phyloP scores from a whole-genome alignment of 2,113 vertebrate species.

The Lota lota region DNA sequence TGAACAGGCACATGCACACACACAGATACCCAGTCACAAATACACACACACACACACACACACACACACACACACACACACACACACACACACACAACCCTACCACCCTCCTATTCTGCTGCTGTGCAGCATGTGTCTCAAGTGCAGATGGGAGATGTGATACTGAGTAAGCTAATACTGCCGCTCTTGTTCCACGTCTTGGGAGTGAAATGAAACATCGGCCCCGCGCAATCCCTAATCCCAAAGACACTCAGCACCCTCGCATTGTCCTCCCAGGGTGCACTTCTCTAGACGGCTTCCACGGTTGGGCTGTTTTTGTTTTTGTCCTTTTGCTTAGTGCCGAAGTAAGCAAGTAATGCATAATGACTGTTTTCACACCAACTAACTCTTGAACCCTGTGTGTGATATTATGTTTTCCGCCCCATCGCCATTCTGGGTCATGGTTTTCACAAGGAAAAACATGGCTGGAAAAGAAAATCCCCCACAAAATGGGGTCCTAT shows the following conservation, averaged over 20 bases:
- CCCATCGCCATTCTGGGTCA: slow-evolving; percentile 39
- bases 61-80: neutral
- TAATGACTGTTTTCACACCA: too few species aligned
- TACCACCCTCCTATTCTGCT: slow-evolving; percentile 20
- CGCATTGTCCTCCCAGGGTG: slow-evolving; percentile 73
- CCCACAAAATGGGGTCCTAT: slow-evolving; percentile 47
- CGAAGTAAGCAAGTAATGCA: too few species aligned
- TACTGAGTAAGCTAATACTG: slow-evolving; percentile 72
- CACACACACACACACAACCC: slow-evolving; percentile 41
- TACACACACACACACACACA: too few species aligned
- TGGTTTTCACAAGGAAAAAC: slow-evolving; percentile 50
- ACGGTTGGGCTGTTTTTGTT: slow-evolving; percentile 69
- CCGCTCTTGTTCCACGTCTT: slow-evolving; percentile 76
- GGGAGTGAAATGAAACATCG: slow-evolving; percentile 84
- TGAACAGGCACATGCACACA: too few species aligned
- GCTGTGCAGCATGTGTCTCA: slow-evolving; percentile 64
- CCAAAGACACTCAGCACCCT: slow-evolving; percentile 78
- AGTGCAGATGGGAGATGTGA: slow-evolving; percentile 80
- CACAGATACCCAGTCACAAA: neutral
- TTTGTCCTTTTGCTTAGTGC: too few species aligned
- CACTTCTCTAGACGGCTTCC: slow-evolving; percentile 71
- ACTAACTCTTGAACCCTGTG: slow-evolving; percentile 34
- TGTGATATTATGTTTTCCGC: slow-evolving; percentile 6
- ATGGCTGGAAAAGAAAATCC: slow-evolving; percentile 47
- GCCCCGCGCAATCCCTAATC: slow-evolving; percentile 81